Evolutionary conservation across 1,140 invertebrate genomes (phyloP).

Genomic region (Drosophila simulans): DNA sequence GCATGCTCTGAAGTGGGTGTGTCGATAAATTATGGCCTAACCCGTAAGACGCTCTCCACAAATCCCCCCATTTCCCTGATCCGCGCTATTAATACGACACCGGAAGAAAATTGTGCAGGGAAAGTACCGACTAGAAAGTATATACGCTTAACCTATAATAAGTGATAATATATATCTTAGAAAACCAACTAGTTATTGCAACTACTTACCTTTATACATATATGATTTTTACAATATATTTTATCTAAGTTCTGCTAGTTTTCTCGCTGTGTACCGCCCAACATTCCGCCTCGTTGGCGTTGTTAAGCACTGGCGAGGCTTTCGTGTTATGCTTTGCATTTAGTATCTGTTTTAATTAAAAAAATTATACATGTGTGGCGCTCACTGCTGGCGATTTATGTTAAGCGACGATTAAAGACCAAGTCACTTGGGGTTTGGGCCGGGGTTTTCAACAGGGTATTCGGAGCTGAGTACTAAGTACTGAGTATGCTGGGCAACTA

Average conservation of each 20-base stretch:
- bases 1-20: conserved; percentile 65
- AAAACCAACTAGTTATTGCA: too few relatives aligned
- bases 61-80: conserved; percentile 1
- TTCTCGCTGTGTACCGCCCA: conserved; percentile 10
- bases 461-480: conserved; percentile 16
- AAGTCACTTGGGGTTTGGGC: conserved; percentile 18
- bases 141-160: too few relatives aligned
- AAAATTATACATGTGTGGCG: conserved; percentile 66
- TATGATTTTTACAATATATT: too few relatives aligned
- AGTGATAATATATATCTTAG: too few relatives aligned
- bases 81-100: conserved; percentile 4
- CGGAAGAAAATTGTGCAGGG: background rate
- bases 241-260: background rate
- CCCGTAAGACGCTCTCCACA: conserved; percentile 41
- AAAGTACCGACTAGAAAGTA: too few relatives aligned
- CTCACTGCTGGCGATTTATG: conserved; percentile 66
- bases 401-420: conserved; percentile 72
- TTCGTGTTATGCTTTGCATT: conserved; percentile 48
- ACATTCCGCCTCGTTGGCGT: conserved; percentile 21
- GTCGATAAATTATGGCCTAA: conserved; percentile 67
- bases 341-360: conserved; percentile 65
- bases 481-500: conserved; percentile 10
- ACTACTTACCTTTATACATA: too few relatives aligned
- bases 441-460: conserved; percentile 4
- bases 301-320: conserved; percentile 5